Conservation (phyloP, 2,797 vertebrate genomes). For the Falco berigora region DNA sequence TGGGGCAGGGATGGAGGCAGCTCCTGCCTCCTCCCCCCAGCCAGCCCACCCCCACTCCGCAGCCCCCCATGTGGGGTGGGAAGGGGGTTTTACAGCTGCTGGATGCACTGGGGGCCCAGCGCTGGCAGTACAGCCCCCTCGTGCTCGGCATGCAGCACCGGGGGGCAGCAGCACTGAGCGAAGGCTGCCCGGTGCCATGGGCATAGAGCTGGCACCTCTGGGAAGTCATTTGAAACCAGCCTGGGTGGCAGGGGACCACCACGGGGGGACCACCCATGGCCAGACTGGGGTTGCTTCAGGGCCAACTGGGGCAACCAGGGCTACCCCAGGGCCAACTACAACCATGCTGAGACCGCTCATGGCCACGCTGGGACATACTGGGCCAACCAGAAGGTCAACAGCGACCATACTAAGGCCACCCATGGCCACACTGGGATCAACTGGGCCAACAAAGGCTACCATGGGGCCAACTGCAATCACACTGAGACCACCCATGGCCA, state of each 20-base stretch:
- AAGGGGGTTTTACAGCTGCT: not conserved
- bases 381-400: not conserved
- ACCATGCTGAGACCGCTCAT: no score
- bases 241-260: not conserved
- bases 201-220: not conserved
- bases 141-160: rapidly evolving
- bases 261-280: not conserved
- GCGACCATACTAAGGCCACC: not conserved
- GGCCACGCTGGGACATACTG: not conserved
- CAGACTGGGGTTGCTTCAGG: not conserved
- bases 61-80: rapidly evolving
- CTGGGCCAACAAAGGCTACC: not conserved
- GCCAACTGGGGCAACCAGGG: not conserved
- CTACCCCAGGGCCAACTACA: not conserved
- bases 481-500: not conserved
- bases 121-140: rapidly evolving
- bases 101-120: rapidly evolving
- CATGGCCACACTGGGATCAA: no score
- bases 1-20: not conserved
- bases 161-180: not conserved
- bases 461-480: no score
- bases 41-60: not conserved
- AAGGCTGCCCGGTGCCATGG: not conserved
- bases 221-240: not conserved
- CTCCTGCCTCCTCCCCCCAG: not conserved